Base-by-base conservation (phyloP, 23 tunicate species). In the Halocynthia roretzi region DNA sequence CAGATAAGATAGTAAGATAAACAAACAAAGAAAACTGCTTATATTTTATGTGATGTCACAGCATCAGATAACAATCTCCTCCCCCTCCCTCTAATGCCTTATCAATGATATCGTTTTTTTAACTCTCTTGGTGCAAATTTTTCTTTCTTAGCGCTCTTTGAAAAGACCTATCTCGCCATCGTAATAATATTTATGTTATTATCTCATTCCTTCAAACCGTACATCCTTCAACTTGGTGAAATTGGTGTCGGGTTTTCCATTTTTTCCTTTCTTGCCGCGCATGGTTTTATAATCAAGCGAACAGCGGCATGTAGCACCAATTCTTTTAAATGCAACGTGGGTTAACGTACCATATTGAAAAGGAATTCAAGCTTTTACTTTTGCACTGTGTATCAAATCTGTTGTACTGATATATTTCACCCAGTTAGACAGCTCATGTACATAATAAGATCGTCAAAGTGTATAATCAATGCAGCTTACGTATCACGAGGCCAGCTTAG, bases 131-230 rank as follows among this genome's bases (percentile, higher is more conserved):
- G 44, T 31, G 44, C 44, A 31, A 31, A 31, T 31, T 31, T 31
- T 31, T 65, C 22, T 65, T 48, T 20, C 5, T 20, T 65, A 20
- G 70, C 70, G 70, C 22, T 20, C 70, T 65, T 15, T 65, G 70
- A 65, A 48, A 48, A 40, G 70, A 20, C 22, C 10, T 65, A 65
- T 65, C 70, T 65, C 31, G 5, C 19, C 70, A 65, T 65, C 70
- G 70, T 48, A 65, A 65, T 65, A 65, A 65, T 65, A 65, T 65
- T 65, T 65, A 65, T 31, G 44, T 65, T 15, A 65, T 65, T 65
- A 65, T 65, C 70, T 65, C 70, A 65, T 65, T 65, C 70, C 70
- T 65, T 15, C 31, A 65, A 65, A 6, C 22, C 31, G n/a, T 31
- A 48, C 70, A 65, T 65, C 70, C 70, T 65, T 65, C 31, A 65